phyloP scores from a whole-genome alignment of 2,888 invertebrate species.

The Dryocosmus kuriphilus region DNA sequence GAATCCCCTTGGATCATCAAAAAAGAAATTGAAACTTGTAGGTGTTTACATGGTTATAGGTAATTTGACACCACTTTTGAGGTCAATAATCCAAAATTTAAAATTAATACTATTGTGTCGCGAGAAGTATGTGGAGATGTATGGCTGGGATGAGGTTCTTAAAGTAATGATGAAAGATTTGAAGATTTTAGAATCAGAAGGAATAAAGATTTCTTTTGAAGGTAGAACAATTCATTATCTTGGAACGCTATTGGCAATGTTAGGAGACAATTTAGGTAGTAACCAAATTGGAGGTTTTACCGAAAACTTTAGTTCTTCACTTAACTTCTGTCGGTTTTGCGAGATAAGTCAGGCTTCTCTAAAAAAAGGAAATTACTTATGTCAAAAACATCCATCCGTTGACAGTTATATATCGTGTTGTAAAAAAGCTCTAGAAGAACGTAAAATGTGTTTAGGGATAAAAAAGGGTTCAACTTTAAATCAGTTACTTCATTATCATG shows the following conservation, averaged over 20 bases:
- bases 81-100: too few relatives aligned
- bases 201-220: slow-evolving; percentile 16
- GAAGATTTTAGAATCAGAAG: slow-evolving; percentile 45
- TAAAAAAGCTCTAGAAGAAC: too few relatives aligned
- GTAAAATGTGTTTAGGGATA: slow-evolving; percentile 51
- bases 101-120: slow-evolving; percentile 44
- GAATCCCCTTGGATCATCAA: too few relatives aligned
- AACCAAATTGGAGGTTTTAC: slow-evolving; percentile 59
- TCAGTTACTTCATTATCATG: slow-evolving; percentile 57
- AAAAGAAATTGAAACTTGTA: too few relatives aligned
- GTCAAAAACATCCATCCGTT: too few relatives aligned
- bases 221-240: slow-evolving; percentile 51
- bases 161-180: slow-evolving; percentile 43
- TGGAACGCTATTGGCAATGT: slow-evolving; percentile 56
- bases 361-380: too few relatives aligned
- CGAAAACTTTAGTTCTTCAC: slow-evolving; percentile 51
- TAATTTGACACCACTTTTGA: too few relatives aligned
- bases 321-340: slow-evolving; percentile 56
- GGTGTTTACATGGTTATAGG: too few relatives aligned
- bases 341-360: slow-evolving; percentile 4
- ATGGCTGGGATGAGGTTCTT: slow-evolving; percentile 46
- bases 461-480: slow-evolving; percentile 61
- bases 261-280: too few relatives aligned
- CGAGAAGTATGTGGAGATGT: slow-evolving; percentile 45
- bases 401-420: too few relatives aligned